Evolutionary conservation across 2,797 vertebrate genomes (phyloP).

Genomic region (Neomorphus geoffroyi): DNA sequence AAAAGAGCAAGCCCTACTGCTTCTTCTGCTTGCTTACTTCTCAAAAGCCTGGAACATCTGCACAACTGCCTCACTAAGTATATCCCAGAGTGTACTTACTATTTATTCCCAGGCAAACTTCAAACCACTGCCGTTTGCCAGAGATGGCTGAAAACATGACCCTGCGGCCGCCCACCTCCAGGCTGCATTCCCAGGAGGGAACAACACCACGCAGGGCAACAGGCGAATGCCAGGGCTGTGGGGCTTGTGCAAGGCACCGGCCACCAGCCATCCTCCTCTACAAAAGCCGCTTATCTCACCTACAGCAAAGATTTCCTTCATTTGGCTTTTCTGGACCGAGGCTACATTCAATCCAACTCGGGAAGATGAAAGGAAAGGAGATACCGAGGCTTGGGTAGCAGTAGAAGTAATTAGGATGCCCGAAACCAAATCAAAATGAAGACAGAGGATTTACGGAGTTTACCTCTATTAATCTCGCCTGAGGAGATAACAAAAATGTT

Average conservation of each 20-base stretch:
- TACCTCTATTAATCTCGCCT: background rate
- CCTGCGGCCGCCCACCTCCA: background rate
- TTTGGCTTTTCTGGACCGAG: background rate
- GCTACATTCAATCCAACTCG: background rate
- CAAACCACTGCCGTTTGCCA: background rate
- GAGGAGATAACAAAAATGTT: background rate
- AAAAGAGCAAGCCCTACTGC: background rate
- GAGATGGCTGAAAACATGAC: background rate
- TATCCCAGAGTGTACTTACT: background rate
- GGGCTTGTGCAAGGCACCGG: background rate
- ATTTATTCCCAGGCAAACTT: constrained; percentile 17
- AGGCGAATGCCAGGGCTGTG: background rate
- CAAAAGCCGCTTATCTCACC: background rate
- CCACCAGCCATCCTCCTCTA: background rate
- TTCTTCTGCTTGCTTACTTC: background rate
- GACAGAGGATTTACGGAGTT: background rate
- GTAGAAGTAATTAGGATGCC: background rate
- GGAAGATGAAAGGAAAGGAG: constrained; percentile 10
- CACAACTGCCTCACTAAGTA: constrained; percentile 4
- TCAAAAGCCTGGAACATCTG: background rate
- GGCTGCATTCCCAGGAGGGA: background rate
- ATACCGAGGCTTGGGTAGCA: background rate
- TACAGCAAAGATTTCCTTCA: background rate
- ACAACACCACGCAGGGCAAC: background rate
- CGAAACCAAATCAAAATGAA: background rate